Base-by-base conservation (phyloP, 1,140 invertebrate genomes). In the Pseudomyrmex dendroicus region DNA sequence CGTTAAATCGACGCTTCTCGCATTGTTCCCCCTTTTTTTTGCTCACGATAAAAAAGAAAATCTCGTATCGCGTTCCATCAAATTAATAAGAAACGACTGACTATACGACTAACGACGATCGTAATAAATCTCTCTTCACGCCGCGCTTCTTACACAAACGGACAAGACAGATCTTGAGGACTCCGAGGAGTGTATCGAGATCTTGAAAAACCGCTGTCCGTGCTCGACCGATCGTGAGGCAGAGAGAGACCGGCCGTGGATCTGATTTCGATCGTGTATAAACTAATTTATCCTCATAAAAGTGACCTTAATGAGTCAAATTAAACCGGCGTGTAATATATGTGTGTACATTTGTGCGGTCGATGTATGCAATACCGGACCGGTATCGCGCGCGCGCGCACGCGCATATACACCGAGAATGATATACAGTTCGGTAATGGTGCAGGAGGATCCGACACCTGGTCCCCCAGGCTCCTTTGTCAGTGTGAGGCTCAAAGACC, bases 391-490 rank as follows among this genome's bases (percentile, higher is more conserved):
- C 22, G 35, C 35, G 35, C 35, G 35, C 35, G 5, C 35, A 7
- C 35, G 35, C 35, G 35, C 35, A 35, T 35, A 52, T 86, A 72
- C 87, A 87, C 83, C 20, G 89, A 46, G 90, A 92, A 85, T 93
- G 91, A 93, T 92, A 92, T 93, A 93, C 85, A 87, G 91, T 91
- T 91, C 76, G 90, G 89, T 93, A 93, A 92, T 93, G 91, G 91
- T 89, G 89, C 83, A 73, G 77, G 84, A 87, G 82, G 67, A 87
- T 84, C 90, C 89, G 87, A 92, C 92, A 93, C 92, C 92, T 92
- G 92, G 92, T 82, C 85, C 68, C 73, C 82, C 10, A 87, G 86
- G 84, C 70, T 73, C 84, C 84, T 90, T 89, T 90, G 89, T 91
- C 70, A 83, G 77, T 70, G 77, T 70, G 57, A 59, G 82, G 63